phyloP scores from a whole-genome alignment of 2,113 vertebrate genomes.

The Thalassarche chlororhynchos region DNA sequence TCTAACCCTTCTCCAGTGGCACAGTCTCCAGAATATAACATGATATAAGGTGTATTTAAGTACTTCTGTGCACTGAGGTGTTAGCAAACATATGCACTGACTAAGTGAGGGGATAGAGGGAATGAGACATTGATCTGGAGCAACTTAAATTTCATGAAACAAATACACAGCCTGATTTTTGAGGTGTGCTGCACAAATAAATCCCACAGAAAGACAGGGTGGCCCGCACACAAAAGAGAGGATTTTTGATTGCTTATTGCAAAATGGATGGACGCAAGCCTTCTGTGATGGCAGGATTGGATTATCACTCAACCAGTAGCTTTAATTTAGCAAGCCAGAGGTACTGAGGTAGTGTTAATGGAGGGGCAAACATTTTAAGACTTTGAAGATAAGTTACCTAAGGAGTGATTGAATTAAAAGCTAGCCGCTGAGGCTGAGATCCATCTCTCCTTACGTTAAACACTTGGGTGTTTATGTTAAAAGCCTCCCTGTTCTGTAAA shows the following conservation, averaged over 20 bases:
- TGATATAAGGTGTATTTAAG: not conserved
- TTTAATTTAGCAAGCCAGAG: not conserved
- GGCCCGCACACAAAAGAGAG: not conserved
- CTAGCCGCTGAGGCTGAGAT: not conserved
- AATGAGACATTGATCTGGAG: accelerated
- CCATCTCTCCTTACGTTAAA: not conserved
- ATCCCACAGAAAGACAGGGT: not conserved
- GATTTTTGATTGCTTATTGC: not conserved
- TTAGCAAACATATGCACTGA: not conserved
- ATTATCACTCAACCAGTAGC: not conserved
- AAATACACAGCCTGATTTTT: not conserved
- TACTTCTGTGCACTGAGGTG: not conserved
- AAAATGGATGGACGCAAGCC: not conserved
- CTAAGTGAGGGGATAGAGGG: not conserved
- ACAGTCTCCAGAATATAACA: not conserved
- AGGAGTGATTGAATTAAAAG: not conserved
- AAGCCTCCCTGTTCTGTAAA: not conserved
- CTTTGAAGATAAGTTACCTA: not conserved
- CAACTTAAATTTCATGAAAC: not conserved
- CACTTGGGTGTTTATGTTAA: not conserved
- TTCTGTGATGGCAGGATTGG: not conserved
- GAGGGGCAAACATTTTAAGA: not conserved
- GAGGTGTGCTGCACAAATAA: not conserved
- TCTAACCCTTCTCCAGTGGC: not conserved
- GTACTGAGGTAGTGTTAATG: not conserved